Evolutionary conservation across 2,888 invertebrate genomes (phyloP), one percentile per base, ranked within the genome.

Genomic region (Acronicta alni): DNA sequence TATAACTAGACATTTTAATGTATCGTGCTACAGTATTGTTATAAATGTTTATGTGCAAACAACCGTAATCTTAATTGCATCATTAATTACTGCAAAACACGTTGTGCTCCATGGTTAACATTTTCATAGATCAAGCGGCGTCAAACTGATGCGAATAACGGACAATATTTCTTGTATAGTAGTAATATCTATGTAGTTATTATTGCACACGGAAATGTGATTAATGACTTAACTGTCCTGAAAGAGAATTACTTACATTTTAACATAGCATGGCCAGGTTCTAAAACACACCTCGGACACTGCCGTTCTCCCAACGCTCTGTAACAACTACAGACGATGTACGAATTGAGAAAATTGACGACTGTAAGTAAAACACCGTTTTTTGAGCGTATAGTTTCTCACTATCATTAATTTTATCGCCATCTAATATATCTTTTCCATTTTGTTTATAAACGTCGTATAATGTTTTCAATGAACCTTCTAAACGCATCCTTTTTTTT

Each of bases 281-380:
- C n/a, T n/a, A n/a, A n/a, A n/a, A n/a, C n/a, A n/a, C n/a, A n/a
- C n/a, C n/a, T n/a, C n/a, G n/a, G n/a, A n/a, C n/a, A n/a, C n/a
- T n/a, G n/a, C n/a, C n/a, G n/a, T n/a, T n/a, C n/a, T n/a, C n/a
- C n/a, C n/a, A n/a, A n/a, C n/a, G n/a, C n/a, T n/a, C n/a, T n/a
- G n/a, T n/a, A n/a, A n/a, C n/a, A n/a, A n/a, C n/a, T n/a, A n/a
- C n/a, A 15, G 86, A 86, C 37, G 91, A 91, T 73, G 84, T 86
- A 55, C 85, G 87, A 48, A 93, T 93, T 68, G 92, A 93, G 39
- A 91, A 91, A 83, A 93, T 93, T 66, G 93, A 93, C 71, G 91
- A 92, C 57, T 87, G 93, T 93, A 82, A 87, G 89, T 82, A 17
- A 16, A 44, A 47, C 43, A 14, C 41, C 46, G 0, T 5, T 26